Conservation (phyloP, 2,888 invertebrate species). For the Myopa tessellatipennis region DNA sequence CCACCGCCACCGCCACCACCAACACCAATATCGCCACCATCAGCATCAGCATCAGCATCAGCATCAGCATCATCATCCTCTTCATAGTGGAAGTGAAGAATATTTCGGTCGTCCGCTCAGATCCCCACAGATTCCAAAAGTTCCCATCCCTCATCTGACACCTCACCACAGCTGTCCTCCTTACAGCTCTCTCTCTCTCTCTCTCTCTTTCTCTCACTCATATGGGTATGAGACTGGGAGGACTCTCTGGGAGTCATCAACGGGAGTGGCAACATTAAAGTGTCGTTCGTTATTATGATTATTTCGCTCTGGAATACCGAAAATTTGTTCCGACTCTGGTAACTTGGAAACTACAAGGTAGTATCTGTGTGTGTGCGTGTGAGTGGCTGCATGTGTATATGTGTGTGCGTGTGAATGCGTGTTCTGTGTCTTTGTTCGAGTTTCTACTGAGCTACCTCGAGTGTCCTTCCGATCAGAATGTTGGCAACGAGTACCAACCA, state of each 20-base stretch:
- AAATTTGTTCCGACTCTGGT: background rate
- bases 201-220: background rate
- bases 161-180: background rate
- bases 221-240: background rate
- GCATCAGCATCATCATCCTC: constrained; percentile 11
- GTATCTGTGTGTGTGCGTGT: background rate
- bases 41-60: constrained; percentile 6
- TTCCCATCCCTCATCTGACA: no score
- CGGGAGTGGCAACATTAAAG: constrained; percentile 33
- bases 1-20: constrained; percentile 9
- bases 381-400: constrained; percentile 16
- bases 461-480: background rate
- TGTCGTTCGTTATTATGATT: constrained; percentile 38
- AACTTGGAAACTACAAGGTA: background rate
- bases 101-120: constrained; percentile 8
- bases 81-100: background rate
- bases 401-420: constrained; percentile 22
- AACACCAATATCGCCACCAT: background rate
- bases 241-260: background rate
- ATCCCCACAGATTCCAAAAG: no score
- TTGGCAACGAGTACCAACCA: background rate
- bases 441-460: background rate
- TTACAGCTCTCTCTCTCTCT: background rate
- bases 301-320: constrained; percentile 10
- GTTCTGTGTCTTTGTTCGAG: background rate